Evolutionary conservation across 2,797 vertebrate species (phyloP), one percentile per base, ranked within the genome.

Genomic region (Labroides dimidiatus): DNA sequence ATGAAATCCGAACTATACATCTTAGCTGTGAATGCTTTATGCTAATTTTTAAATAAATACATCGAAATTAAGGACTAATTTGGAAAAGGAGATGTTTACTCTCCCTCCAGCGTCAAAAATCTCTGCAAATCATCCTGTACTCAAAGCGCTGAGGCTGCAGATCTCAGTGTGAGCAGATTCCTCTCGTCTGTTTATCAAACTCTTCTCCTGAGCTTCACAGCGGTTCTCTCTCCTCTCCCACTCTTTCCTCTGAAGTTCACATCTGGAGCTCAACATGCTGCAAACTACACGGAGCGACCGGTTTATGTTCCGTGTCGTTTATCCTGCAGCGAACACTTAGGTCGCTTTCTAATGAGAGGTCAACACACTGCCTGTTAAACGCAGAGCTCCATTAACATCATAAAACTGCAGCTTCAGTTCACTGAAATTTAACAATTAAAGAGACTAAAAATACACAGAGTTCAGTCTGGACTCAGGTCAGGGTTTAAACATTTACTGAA

Each of bases 181-280:
- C 74, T 56, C 41, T n/a, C 2, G 42, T 44, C 23, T 81, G 75
- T 84, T 77, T 79, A 48, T 50, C 13, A 37, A 77, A 45, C 43
- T 9, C 48, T 27, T 33, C 74, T 69, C 86, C 72, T 80, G 78
- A 82, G 68, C 69, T 11, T 81, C 78, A 2, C 74, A 76, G 78
- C 82, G 19, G 80, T 16, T 53, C 45, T 19, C 30, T 3, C 45
- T 1, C 23, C 55, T 49, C 56, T 41, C 36, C 24, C 27, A 9
- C 47, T 19, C 21, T 16, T 43, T 62, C 0, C 36, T 56, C 44
- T 37, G 69, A 69, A 37, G 4, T 30, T 77, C 79, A 77, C 85
- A 87, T 87, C 84, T 87, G 85, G 56, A 0, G 50, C 74, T 47
- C 64, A 59, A 69, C 80, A 45, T 10, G 19, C 73, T 2, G 1